phyloP scores from a whole-genome alignment of 2,888 invertebrate species.

The Agrotis exclamationis region DNA sequence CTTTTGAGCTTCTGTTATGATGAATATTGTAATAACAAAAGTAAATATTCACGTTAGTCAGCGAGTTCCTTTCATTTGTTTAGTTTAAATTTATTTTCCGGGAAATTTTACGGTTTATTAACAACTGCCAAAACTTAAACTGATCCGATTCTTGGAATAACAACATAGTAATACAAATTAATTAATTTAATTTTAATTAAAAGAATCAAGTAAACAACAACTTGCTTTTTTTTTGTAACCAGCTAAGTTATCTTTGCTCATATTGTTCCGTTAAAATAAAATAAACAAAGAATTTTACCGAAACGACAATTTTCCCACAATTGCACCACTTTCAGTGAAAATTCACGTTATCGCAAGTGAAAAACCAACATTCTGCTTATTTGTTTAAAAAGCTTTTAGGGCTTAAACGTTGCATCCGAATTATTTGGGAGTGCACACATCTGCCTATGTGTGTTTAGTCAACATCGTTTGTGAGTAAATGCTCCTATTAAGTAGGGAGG shows the following conservation, averaged over 20 bases:
- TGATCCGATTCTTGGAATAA: neutral
- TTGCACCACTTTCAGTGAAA: conserved; percentile 31
- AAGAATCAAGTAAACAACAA: neutral
- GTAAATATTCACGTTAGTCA: conserved; percentile 49
- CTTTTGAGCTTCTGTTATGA: conserved; percentile 50
- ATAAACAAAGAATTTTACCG: conserved; percentile 8
- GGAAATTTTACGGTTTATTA: conserved; percentile 21
- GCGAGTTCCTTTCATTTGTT: conserved; percentile 44
- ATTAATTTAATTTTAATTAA: neutral
- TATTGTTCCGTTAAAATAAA: conserved; percentile 4
- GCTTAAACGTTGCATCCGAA: conserved; percentile 55
- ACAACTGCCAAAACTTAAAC: neutral
- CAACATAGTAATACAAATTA: neutral
- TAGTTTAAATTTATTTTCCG: conserved; percentile 36
- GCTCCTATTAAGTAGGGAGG: conserved; percentile 29
- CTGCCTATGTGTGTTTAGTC: conserved; percentile 36
- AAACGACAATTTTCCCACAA: conserved; percentile 9
- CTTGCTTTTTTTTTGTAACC: neutral
- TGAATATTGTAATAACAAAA: conserved; percentile 52
- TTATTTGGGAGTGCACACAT: conserved; percentile 58
- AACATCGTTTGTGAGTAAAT: conserved; percentile 46
- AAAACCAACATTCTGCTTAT: conserved; percentile 47
- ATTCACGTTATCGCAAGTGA: conserved; percentile 42
- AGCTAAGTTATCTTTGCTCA: neutral
- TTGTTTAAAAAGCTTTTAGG: conserved; percentile 60